These are phyloP conservation scores for Oconnorella tubifera DNA, from an alignment of 2,888 invertebrate species.

Conservation along the genomic window DNA sequence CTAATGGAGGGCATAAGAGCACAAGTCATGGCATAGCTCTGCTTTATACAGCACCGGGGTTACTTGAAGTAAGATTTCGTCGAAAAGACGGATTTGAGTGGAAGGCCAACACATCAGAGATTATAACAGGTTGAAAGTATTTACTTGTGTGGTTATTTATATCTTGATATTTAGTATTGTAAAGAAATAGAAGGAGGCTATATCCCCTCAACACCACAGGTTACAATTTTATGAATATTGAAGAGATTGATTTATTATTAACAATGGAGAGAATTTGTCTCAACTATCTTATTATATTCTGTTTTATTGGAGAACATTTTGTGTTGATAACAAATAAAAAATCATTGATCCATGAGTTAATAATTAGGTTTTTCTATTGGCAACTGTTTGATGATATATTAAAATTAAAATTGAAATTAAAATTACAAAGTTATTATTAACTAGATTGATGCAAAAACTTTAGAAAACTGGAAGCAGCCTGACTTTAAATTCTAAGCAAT, in stretches of 20 bases:
- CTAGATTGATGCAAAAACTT: background rate
- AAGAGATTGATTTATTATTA: too few species aligned
- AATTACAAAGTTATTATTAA: background rate
- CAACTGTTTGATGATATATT: background rate
- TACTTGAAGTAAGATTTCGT: constrained; percentile 47
- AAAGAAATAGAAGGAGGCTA: too few species aligned
- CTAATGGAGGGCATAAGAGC: constrained; percentile 50
- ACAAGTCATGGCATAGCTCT: constrained; percentile 52
- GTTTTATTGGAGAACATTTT: too few species aligned
- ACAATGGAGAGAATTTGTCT: too few species aligned
- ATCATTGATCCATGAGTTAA: background rate
- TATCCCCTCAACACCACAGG: background rate
- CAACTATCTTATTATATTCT: too few species aligned
- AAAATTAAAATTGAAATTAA: background rate
- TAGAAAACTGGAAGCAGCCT: background rate
- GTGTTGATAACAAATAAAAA: too few species aligned
- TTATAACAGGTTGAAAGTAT: background rate
- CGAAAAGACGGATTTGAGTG: constrained; percentile 44
- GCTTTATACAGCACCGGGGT: constrained; percentile 43
- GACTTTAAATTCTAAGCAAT: too few species aligned
- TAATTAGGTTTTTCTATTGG: background rate
- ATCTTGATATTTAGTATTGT: too few species aligned
- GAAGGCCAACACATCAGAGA: constrained; percentile 29
- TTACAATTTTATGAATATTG: too few species aligned
- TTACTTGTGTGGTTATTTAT: too few species aligned